Percentiles rank a stretch among this genome's conserved stretches.
Conservation (phyloP, 2,113 vertebrate genomes). For the Mirza zaza region DNA sequence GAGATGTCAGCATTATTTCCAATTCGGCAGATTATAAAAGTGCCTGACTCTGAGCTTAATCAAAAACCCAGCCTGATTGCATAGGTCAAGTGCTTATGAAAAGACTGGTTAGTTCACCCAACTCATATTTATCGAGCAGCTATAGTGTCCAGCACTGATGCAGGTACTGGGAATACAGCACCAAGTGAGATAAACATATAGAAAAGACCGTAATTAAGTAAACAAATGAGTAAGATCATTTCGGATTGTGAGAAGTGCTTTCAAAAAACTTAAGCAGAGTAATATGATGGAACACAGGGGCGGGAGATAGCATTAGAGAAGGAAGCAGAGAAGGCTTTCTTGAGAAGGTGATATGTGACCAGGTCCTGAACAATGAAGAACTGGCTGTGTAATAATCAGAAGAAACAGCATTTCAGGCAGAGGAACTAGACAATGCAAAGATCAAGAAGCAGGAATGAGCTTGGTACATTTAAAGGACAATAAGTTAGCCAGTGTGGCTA, state of each 20-base stretch:
- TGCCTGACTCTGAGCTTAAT: neutral
- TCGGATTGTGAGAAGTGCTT: neutral
- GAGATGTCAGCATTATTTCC: neutral
- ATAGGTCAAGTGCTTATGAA: neutral
- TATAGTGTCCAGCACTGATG: neutral
- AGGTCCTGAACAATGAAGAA: neutral
- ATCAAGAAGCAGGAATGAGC: accelerated
- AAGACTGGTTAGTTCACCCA: neutral
- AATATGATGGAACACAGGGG: neutral
- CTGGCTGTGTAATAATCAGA: neutral
- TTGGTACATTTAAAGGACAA: neutral
- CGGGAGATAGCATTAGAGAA: neutral
- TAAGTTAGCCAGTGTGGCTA: neutral
- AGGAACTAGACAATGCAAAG: neutral
- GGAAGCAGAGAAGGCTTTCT: neutral
- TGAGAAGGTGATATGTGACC: neutral
- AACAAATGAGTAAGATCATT: neutral
- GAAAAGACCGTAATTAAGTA: neutral
- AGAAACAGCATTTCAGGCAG: neutral
- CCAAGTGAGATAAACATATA: neutral
- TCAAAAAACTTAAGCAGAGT: neutral
- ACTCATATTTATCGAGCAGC: neutral
- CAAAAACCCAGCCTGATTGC: neutral
- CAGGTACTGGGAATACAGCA: neutral
- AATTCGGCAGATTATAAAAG: neutral